These are phyloP conservation scores for Conus betulinus DNA, from an alignment of 1,140 invertebrate genomes.

Conservation along the genomic window DNA sequence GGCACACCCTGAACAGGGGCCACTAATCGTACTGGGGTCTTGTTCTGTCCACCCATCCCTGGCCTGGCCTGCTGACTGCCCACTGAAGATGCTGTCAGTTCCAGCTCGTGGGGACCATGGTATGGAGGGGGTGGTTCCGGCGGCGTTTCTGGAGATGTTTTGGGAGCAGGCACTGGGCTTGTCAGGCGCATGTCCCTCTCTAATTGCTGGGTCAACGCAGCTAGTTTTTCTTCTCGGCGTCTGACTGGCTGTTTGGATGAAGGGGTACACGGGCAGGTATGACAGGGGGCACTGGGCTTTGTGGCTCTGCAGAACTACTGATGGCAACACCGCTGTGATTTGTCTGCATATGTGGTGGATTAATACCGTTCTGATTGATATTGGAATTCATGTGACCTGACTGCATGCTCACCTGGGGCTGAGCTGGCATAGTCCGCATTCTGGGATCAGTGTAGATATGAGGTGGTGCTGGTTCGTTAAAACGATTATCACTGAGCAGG, in stretches of 20 bases:
- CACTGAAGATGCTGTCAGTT: constrained; percentile 31
- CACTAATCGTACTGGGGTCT: constrained; percentile 42
- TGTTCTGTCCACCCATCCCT: constrained; percentile 24
- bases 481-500: constrained; percentile 62
- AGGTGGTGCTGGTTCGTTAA: constrained; percentile 67
- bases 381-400: constrained; percentile 86
- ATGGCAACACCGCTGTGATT: not conserved
- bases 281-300: constrained; percentile 55
- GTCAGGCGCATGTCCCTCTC: constrained; percentile 69
- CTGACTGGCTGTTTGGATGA: constrained; percentile 86
- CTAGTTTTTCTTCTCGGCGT: constrained; percentile 74
- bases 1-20: constrained; percentile 54
- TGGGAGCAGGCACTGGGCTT: constrained; percentile 44
- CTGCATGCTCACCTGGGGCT: constrained; percentile 44
- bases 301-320: constrained; percentile 8
- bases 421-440: constrained; percentile 50
- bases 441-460: constrained; percentile 61
- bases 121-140: constrained; percentile 72
- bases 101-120: constrained; percentile 71
- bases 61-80: constrained; percentile 59
- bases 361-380: constrained; percentile 73
- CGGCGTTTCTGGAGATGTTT: constrained; percentile 51
- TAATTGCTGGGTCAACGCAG: constrained; percentile 75
- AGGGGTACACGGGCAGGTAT: constrained; percentile 78
- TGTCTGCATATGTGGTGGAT: constrained; percentile 20